phyloP scores from a whole-genome alignment of 2,888 invertebrate species.

The Troides oblongomaculatus region DNA sequence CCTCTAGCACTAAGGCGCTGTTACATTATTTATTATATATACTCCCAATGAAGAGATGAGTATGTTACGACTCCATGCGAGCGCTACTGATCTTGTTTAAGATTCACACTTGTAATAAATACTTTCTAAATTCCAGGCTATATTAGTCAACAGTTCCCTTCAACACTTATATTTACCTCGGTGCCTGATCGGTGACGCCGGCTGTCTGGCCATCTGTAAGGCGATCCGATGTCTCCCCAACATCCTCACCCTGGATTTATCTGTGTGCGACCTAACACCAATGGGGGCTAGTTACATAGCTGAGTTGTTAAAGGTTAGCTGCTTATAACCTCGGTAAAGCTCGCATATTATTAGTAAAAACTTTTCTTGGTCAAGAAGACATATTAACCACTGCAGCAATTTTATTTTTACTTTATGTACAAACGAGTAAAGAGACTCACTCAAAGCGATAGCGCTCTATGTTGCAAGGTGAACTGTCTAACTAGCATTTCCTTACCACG shows the following conservation, averaged over 20 bases:
- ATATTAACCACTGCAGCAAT: too few relatives aligned
- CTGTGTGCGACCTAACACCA: slow-evolving; percentile 83
- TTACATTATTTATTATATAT: too few relatives aligned
- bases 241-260: slow-evolving; percentile 84
- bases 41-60: too few relatives aligned
- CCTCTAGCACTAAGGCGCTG: too few relatives aligned
- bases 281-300: slow-evolving; percentile 83
- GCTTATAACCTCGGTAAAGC: not conserved
- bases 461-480: too few relatives aligned
- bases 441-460: too few relatives aligned
- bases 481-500: too few relatives aligned
- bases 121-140: slow-evolving; percentile 58
- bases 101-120: not conserved
- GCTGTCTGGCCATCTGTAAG: slow-evolving; percentile 85
- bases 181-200: slow-evolving; percentile 85
- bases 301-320: slow-evolving; percentile 82
- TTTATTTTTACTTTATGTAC: too few relatives aligned
- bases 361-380: too few relatives aligned
- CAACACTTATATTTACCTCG: slow-evolving; percentile 84
- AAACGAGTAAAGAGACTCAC: too few relatives aligned
- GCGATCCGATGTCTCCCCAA: slow-evolving; percentile 84
- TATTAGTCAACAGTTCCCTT: slow-evolving; percentile 82
- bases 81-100: too few relatives aligned
- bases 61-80: too few relatives aligned
- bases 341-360: not conserved